These are phyloP conservation scores for Apodemia mormo DNA, from an alignment of 2,888 invertebrate species.

Conservation along the genomic window DNA sequence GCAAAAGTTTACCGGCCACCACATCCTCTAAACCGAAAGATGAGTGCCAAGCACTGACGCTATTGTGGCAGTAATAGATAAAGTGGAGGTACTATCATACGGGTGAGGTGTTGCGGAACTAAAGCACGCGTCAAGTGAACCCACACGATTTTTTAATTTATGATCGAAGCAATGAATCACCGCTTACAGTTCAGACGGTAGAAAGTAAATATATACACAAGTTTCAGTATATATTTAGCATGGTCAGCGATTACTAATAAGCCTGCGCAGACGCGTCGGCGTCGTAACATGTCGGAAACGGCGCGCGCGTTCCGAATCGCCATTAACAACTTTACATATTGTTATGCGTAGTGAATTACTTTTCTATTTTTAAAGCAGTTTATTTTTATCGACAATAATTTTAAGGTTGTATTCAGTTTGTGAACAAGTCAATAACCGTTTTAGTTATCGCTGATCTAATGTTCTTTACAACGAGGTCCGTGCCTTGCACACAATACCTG, in stretches of 20 bases:
- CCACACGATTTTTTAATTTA: neutral
- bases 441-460: neutral
- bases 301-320: slow-evolving; percentile 32
- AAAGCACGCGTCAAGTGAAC: neutral
- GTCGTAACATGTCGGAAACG: slow-evolving; percentile 41
- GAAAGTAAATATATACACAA: slow-evolving; percentile 2
- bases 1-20: no score
- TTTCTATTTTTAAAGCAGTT: neutral
- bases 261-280: slow-evolving; percentile 49
- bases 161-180: neutral
- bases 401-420: neutral
- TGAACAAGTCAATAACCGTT: neutral
- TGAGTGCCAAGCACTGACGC: no score
- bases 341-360: neutral
- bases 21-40: no score
- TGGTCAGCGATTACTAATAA: slow-evolving; percentile 28
- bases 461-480: neutral
- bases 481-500: neutral
- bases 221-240: slow-evolving; percentile 3
- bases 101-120: no score
- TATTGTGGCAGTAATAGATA: no score
- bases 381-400: neutral
- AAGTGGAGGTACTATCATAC: no score
- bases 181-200: neutral
- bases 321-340: neutral